Evolutionary conservation across 1,140 invertebrate genomes (phyloP), one percentile per base, ranked within the genome.

Genomic region (Holotrichia oblita): DNA sequence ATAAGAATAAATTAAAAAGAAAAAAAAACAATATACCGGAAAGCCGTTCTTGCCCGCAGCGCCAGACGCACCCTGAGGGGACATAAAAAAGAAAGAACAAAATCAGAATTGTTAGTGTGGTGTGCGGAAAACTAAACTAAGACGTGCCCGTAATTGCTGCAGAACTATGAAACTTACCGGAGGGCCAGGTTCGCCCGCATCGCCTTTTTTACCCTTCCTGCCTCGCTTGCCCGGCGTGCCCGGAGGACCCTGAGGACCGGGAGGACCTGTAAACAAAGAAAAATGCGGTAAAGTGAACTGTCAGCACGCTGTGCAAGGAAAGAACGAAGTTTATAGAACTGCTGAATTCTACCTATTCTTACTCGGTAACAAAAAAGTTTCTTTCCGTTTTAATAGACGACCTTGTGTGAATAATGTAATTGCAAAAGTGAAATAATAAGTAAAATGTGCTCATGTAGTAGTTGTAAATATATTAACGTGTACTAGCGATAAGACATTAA

Each of bases 201-300:
- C 95, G 69, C 96, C 96, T 87, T 96, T 96, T 87, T 96, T 96
- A 77, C 95, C 95, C 85, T 94, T 93, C 87, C 95, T 95, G 64
- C 96, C 96, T 84, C 94, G 88, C 87, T 96, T 96, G 78, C 95
- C 95, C 14, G 92, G 91, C 24, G 93, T 91, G 44, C 94, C 94
- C 44, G 92, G 91, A 44, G 93, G 92, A 78, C 90, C 90, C 78
- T 89, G 89, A 79, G 90, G 90, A 86, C 94, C 94, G 91, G 91
- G 82, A 88, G 90, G 87, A 84, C 85, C 85, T 86, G 81, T 14
- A 85, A 78, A 72, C 27, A 72, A n/a, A n/a, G 40, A 41, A 20
- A 73, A 9, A 41, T 22, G 59, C n/a, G n/a, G 44, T 48, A 17
- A 64, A 64, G 59, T 22, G 10, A 64, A 64, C 6, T 64, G 59